Evolutionary conservation across 2,797 vertebrate species (phyloP).

Genomic region (Eurystomus glaucurus): DNA sequence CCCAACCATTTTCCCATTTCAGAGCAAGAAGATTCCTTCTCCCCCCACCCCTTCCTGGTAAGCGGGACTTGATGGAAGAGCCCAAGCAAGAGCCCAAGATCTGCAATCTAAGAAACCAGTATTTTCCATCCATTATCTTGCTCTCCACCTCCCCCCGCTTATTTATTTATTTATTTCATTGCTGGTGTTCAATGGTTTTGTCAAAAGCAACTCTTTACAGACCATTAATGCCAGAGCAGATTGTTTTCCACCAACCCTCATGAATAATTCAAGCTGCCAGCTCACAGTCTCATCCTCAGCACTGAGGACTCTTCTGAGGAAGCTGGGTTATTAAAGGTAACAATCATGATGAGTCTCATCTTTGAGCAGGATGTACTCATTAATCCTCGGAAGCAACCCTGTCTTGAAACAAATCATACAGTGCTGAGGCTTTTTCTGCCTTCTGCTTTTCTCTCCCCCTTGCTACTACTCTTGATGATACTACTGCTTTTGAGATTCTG

Average conservation of each 20-base stretch:
- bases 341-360: neutral
- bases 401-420: neutral
- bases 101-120: neutral
- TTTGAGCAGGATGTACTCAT: neutral
- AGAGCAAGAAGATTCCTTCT: neutral
- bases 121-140: conserved; percentile 18
- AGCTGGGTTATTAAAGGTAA: conserved; percentile 37
- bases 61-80: neutral
- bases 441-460: neutral
- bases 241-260: conserved; percentile 31
- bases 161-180: conserved; percentile 64
- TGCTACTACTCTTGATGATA: neutral
- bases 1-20: neutral
- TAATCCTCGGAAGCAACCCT: neutral
- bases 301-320: neutral
- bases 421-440: neutral
- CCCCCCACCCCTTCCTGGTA: neutral
- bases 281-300: neutral
- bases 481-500: neutral
- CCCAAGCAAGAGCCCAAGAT: accelerated
- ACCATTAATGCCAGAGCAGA: conserved; percentile 62
- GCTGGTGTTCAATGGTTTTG: conserved; percentile 69
- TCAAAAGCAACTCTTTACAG: conserved; percentile 71
- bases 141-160: neutral
- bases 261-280: conserved; percentile 55